Evolutionary conservation across 2,113 vertebrate genomes (phyloP).

Genomic region (Ictidomys tridecemlineatus): DNA sequence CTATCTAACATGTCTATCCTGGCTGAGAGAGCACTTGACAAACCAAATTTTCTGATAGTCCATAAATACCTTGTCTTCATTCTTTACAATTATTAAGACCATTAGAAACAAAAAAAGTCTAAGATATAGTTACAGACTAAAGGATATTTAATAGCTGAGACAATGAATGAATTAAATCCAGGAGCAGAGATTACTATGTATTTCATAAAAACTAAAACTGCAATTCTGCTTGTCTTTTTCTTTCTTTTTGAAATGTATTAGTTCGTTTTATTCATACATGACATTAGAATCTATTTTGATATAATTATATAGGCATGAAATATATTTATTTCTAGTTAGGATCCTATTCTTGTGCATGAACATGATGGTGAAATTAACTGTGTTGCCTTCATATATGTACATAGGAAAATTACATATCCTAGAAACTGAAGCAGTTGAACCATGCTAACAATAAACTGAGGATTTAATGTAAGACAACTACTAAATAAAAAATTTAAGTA

Average conservation of each 20-base stretch:
- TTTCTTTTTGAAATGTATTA: background rate
- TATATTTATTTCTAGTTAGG: too few relatives aligned
- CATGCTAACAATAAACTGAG: background rate
- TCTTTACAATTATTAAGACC: background rate
- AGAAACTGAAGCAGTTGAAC: background rate
- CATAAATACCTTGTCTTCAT: background rate
- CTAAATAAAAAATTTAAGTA: background rate
- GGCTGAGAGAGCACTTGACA: background rate
- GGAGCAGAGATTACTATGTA: background rate
- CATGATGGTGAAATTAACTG: too few relatives aligned
- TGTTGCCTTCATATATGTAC: too few relatives aligned
- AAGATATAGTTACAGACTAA: background rate
- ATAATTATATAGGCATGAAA: too few relatives aligned
- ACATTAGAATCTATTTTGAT: too few relatives aligned
- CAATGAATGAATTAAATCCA: background rate
- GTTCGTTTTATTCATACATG: too few relatives aligned
- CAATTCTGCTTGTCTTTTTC: background rate
- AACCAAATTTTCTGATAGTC: background rate
- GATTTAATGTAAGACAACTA: background rate
- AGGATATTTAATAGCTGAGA: background rate
- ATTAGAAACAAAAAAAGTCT: background rate
- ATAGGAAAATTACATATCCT: background rate
- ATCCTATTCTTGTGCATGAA: too few relatives aligned
- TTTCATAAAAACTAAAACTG: background rate
- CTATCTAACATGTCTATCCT: background rate